A percentile compares a stretch with the other conserved stretches of the same genome.
Evolutionary conservation across 2,797 vertebrate genomes (phyloP).

Genomic region (Helostoma temminkii): DNA sequence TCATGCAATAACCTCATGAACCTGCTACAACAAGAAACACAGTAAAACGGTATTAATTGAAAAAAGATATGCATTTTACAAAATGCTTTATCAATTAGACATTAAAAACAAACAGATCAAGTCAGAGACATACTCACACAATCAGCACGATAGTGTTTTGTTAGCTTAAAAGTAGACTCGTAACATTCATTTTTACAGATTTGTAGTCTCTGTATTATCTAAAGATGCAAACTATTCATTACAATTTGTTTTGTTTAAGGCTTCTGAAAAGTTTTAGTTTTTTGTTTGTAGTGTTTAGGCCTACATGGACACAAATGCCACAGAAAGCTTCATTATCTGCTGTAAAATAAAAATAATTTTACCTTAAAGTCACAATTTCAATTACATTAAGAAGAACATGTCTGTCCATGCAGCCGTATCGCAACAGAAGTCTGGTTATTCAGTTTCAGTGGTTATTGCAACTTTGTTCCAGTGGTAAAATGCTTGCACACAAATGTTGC

Average conservation of each 20-base stretch:
- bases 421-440: background rate
- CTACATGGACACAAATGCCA: conserved; percentile 21
- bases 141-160: conserved; percentile 47
- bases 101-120: conserved; percentile 19
- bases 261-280: conserved; percentile 43
- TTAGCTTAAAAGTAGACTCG: conserved; percentile 33
- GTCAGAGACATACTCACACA: conserved; percentile 25
- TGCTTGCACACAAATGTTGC: background rate
- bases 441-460: conserved; percentile 35
- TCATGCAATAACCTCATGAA: conserved; percentile 17
- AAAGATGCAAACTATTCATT: conserved; percentile 16
- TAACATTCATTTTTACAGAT: conserved; percentile 45
- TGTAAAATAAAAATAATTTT: background rate
- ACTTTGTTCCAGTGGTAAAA: conserved; percentile 28
- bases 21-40: conserved; percentile 27
- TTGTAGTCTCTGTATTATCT: conserved; percentile 15
- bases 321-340: background rate
- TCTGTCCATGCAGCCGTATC: background rate
- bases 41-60: conserved; percentile 29
- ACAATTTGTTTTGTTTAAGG: conserved; percentile 56
- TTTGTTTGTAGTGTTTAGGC: conserved; percentile 39
- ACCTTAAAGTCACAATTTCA: conserved; percentile 1
- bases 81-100: conserved; percentile 35
- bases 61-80: conserved; percentile 42
- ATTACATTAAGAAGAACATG: background rate